Conservation (phyloP, 2,888 invertebrate species). For the Coenonympha arcania region DNA sequence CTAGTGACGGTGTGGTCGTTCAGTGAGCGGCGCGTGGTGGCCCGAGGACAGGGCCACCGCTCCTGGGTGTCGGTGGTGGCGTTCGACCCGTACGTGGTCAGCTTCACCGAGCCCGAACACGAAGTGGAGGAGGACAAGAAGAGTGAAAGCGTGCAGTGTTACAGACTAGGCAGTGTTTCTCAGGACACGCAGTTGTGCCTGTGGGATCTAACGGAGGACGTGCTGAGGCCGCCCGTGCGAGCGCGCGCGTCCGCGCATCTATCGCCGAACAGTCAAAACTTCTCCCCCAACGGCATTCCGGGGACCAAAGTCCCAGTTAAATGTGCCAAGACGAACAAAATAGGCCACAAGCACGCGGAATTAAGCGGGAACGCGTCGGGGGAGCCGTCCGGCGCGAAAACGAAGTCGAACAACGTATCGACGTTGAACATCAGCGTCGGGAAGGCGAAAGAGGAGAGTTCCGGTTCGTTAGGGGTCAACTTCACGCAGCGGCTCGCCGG, state of each 20-base stretch:
- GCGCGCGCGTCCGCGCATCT: conserved; percentile 59
- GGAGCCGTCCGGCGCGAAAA: conserved; percentile 51
- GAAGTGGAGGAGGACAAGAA: conserved; percentile 64
- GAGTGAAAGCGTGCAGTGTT: conserved; percentile 75
- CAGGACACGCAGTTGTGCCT: conserved; percentile 98
- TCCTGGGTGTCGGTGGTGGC: conserved; percentile 99
- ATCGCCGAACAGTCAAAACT: conserved; percentile 35
- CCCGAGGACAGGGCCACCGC: conserved; percentile 97
- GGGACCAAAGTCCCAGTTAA: conserved; percentile 62
- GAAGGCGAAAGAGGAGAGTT: conserved; percentile 55
- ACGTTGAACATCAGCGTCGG: conserved; percentile 65
- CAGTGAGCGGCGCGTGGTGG: conserved; percentile 92
- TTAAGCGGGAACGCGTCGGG: conserved; percentile 43
- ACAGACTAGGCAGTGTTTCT: conserved; percentile 92
- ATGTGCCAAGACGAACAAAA: conserved; percentile 49
- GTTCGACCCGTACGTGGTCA: conserved; percentile 90
- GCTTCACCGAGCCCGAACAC: conserved; percentile 77
- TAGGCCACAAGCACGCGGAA: conserved; percentile 52
- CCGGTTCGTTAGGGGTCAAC: conserved; percentile 72
- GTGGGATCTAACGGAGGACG: conserved; percentile 98
- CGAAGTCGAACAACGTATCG: conserved; percentile 49
- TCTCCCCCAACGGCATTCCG: conserved; percentile 40
- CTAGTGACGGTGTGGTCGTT: conserved; percentile 98
- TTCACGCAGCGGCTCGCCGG: conserved; percentile 82
- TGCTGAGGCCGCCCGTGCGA: conserved; percentile 82